Conservation (phyloP, 2,113 vertebrate species). For the Passer domesticus region DNA sequence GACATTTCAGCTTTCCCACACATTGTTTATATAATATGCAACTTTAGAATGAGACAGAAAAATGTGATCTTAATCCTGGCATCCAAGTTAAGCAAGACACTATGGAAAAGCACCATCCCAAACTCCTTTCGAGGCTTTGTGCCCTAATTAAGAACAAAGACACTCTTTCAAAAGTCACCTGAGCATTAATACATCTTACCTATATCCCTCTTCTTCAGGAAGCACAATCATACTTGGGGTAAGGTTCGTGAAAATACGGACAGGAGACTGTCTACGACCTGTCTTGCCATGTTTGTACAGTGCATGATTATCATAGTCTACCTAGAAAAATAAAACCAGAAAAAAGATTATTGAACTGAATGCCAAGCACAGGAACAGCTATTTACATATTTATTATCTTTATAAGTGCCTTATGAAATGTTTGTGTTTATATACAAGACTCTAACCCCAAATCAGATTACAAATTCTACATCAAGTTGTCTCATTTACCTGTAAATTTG, state of each 20-base stretch:
- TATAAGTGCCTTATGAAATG: neutral
- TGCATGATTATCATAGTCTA: conserved; percentile 96
- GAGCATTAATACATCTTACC: conserved; percentile 68
- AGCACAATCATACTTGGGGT: conserved; percentile 78
- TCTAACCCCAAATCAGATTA: neutral
- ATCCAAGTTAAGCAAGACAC: neutral
- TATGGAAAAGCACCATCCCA: neutral
- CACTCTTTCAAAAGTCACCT: neutral
- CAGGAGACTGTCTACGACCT: conserved; percentile 91
- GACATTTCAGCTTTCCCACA: neutral
- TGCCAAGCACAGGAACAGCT: neutral
- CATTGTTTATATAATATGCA: neutral
- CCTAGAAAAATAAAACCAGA: conserved; percentile 71
- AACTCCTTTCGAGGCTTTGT: neutral
- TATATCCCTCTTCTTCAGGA: conserved; percentile 90
- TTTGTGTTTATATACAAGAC: neutral
- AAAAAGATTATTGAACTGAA: neutral
- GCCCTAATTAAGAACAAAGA: neutral
- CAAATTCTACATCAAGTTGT: neutral
- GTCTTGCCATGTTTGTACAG: conserved; percentile 93
- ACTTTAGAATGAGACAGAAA: neutral
- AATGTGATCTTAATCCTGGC: neutral
- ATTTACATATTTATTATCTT: neutral
- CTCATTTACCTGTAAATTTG: neutral
- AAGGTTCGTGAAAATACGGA: conserved; percentile 93